Percentiles rank a stretch among this genome's conserved stretches.
Evolutionary conservation across 2,888 invertebrate genomes (phyloP).

Genomic region (Acleris laterana): DNA sequence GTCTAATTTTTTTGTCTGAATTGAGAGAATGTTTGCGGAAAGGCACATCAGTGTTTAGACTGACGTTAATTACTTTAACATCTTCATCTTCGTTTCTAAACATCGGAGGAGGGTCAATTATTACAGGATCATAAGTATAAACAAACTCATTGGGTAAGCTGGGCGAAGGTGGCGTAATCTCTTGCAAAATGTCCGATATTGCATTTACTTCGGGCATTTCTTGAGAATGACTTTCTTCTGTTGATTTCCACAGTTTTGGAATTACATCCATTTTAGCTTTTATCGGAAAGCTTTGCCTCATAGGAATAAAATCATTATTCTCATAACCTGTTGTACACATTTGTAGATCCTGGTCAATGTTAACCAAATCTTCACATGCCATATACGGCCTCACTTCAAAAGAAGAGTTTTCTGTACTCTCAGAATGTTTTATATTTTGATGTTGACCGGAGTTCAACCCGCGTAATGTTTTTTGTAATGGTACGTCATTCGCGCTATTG

Average conservation of each 20-base stretch:
- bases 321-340: constrained; percentile 70
- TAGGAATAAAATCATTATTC: constrained; percentile 68
- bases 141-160: constrained; percentile 53
- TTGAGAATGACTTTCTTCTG: constrained; percentile 66
- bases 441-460: constrained; percentile 42
- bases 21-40: constrained; percentile 84
- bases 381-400: constrained; percentile 83
- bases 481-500: constrained; percentile 46
- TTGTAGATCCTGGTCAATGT: constrained; percentile 85
- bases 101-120: constrained; percentile 85
- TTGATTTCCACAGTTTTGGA: constrained; percentile 75
- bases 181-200: constrained; percentile 59
- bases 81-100: constrained; percentile 80
- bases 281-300: constrained; percentile 87
- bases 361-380: constrained; percentile 88
- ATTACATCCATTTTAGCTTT: constrained; percentile 74
- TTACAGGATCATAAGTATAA: constrained; percentile 63
- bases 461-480: constrained; percentile 48
- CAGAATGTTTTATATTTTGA: constrained; percentile 82
- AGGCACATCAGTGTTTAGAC: constrained; percentile 70
- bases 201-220: constrained; percentile 51
- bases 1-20: constrained; percentile 84
- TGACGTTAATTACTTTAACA: constrained; percentile 73
- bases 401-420: constrained; percentile 85
- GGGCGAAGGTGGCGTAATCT: constrained; percentile 74